These are phyloP conservation scores for Chrysotoxum bicinctum DNA, from an alignment of 2,888 invertebrate species.

Conservation along the genomic window DNA sequence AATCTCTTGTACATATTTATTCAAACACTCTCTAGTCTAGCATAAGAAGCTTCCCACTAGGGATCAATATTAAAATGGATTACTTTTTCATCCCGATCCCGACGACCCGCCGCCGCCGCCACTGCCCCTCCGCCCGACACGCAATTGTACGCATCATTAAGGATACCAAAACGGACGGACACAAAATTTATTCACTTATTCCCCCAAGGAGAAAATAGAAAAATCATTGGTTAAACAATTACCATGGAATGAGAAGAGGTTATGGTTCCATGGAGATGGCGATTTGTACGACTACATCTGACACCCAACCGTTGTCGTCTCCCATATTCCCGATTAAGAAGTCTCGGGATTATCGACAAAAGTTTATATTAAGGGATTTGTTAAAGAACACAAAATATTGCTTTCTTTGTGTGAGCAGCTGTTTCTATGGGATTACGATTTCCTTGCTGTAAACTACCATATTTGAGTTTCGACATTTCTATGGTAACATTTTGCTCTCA, in stretches of 20 bases:
- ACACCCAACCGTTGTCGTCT: neutral
- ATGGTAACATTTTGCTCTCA: neutral
- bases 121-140: no score
- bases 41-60: conserved; percentile 32
- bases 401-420: neutral
- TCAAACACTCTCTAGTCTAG: neutral
- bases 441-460: neutral
- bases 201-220: conserved; percentile 22
- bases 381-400: neutral
- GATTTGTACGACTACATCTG: neutral
- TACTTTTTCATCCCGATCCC: neutral
- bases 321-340: neutral
- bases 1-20: neutral
- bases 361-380: neutral
- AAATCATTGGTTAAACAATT: conserved; percentile 56
- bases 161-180: conserved; percentile 25
- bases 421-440: neutral
- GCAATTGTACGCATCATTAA: conserved; percentile 58
- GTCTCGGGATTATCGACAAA: neutral
- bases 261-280: conserved; percentile 7
- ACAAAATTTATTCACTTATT: conserved; percentile 41
- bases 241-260: conserved; percentile 26
- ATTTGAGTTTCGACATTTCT: neutral
- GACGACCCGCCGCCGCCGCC: no score
- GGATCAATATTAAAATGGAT: conserved; percentile 47